These are phyloP conservation scores for Todus mexicanus DNA, from an alignment of 2,797 vertebrate genomes.

Conservation along the genomic window DNA sequence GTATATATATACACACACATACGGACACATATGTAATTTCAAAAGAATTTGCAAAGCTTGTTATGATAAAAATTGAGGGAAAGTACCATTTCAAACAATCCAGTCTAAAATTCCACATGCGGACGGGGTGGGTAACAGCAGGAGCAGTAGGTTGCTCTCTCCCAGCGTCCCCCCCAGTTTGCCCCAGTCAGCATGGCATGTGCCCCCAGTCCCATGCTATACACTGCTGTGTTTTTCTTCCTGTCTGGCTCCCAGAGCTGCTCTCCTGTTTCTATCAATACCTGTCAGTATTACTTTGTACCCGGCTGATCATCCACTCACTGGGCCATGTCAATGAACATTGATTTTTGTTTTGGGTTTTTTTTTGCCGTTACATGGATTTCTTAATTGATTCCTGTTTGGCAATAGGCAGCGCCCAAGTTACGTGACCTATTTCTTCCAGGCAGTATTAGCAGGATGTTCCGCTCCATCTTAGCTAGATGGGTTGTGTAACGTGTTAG, in stretches of 20 bases:
- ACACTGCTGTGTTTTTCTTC: too few relatives aligned
- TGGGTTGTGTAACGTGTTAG: not conserved
- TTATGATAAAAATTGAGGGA: not conserved
- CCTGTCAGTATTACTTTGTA: not conserved
- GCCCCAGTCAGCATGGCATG: too few relatives aligned
- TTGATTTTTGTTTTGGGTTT: not conserved
- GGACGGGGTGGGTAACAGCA: not conserved
- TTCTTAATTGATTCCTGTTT: not conserved
- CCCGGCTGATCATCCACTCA: not conserved
- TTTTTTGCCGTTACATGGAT: not conserved
- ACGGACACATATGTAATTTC: too few relatives aligned
- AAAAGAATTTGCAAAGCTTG: not conserved
- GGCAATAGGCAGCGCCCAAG: not conserved
- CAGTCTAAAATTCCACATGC: not conserved
- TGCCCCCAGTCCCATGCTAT: not conserved
- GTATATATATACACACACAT: too few relatives aligned
- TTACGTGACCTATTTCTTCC: not conserved
- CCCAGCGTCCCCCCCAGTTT: not conserved
- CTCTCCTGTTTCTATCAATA: not conserved
- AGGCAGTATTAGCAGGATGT: not conserved
- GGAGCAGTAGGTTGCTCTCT: not conserved
- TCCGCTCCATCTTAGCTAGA: not conserved
- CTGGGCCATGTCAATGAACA: not conserved
- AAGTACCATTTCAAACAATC: not conserved
- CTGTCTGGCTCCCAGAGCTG: not conserved